Percentiles rank a stretch among this genome's conserved stretches.
These are phyloP conservation scores for Rosalia funebris DNA, from an alignment of 2,888 invertebrate species.

Conservation along the genomic window DNA sequence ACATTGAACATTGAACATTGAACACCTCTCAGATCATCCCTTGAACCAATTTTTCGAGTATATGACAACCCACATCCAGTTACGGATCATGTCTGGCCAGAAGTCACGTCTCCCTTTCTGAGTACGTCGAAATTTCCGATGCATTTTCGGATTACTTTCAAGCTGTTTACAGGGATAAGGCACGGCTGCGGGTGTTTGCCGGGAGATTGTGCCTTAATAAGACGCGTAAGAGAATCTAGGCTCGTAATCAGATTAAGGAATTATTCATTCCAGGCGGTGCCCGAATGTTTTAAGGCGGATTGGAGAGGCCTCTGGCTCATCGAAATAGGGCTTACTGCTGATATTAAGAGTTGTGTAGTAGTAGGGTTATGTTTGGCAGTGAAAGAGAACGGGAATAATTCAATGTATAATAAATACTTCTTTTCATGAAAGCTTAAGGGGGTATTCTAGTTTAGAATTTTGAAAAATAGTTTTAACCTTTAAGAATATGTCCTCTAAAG, in stretches of 20 bases:
- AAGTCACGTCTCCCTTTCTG: background rate
- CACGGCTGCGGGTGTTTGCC: background rate
- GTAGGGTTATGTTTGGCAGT: too few species aligned
- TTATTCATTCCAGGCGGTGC: background rate
- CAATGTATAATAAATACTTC: too few species aligned
- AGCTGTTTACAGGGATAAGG: background rate
- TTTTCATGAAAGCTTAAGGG: too few species aligned
- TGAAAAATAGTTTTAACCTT: too few species aligned
- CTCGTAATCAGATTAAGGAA: background rate
- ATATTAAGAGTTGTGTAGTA: background rate
- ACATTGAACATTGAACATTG: too few species aligned
- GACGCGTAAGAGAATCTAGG: background rate
- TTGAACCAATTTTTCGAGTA: background rate
- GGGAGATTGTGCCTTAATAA: background rate
- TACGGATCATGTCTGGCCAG: background rate
- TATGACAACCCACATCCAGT: background rate
- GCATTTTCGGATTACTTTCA: background rate
- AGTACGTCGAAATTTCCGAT: background rate
- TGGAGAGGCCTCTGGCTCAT: background rate
- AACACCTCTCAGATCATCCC: too few species aligned
- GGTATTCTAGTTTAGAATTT: too few species aligned
- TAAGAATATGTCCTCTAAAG: too few species aligned
- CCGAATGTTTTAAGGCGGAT: background rate
- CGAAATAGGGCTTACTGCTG: background rate
- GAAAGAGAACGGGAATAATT: too few species aligned